Conservation (phyloP, 2,113 vertebrate species). For the Macquaria ambigua region DNA sequence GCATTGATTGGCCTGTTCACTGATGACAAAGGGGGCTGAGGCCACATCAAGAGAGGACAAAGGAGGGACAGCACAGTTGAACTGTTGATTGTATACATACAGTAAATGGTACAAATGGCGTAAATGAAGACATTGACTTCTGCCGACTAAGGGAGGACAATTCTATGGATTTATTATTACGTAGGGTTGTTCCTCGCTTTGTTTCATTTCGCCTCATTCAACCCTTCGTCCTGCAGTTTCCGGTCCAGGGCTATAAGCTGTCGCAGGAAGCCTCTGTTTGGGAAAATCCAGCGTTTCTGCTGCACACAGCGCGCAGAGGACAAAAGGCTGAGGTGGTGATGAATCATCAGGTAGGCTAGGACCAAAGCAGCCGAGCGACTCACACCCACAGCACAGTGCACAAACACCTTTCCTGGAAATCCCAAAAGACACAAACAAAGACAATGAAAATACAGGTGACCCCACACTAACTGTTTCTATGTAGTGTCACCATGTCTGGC, state of each 20-base stretch:
- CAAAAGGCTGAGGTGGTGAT: constrained; percentile 80
- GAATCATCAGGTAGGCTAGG: constrained; percentile 88
- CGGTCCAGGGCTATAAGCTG: constrained; percentile 70
- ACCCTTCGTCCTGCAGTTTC: constrained; percentile 45
- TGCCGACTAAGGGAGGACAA: background rate
- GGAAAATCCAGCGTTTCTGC: constrained; percentile 84
- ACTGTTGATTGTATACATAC: constrained; percentile 19
- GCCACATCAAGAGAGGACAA: constrained; percentile 29
- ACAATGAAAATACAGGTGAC: background rate
- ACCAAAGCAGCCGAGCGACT: constrained; percentile 87
- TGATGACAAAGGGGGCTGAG: constrained; percentile 33
- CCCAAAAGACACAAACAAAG: constrained; percentile 12
- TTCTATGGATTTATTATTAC: background rate
- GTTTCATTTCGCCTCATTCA: constrained; percentile 25
- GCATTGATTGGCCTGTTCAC: constrained; percentile 60
- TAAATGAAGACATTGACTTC: constrained; percentile 17
- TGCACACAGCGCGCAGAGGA: constrained; percentile 79
- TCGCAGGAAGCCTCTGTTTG: constrained; percentile 90
- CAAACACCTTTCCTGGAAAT: constrained; percentile 87
- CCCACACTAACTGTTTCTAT: background rate
- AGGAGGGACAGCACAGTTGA: constrained; percentile 2
- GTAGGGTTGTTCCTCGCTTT: background rate
- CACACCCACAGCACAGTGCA: constrained; percentile 89
- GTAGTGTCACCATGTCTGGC: background rate
- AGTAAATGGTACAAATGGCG: constrained; percentile 25